A percentile compares a stretch with the other conserved stretches of the same genome.
These are phyloP conservation scores for Diglossa brunneiventris DNA, from an alignment of 2,113 vertebrate species.

Conservation along the genomic window DNA sequence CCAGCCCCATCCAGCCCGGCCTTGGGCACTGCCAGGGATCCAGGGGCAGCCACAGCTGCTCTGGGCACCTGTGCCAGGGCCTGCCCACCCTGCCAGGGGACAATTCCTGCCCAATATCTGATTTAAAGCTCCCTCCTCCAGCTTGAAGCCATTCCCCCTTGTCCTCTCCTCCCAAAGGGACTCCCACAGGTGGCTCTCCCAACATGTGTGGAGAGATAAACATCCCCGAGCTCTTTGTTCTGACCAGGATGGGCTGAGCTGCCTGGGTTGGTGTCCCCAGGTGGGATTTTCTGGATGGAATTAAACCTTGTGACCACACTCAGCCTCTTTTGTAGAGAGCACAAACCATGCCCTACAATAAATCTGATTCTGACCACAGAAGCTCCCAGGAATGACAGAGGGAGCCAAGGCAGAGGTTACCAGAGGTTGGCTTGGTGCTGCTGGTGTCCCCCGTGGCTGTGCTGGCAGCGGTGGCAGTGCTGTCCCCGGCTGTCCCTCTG, in stretches of 20 bases:
- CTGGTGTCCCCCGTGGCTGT: fast-evolving
- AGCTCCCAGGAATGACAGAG: fast-evolving
- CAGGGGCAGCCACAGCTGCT: background rate
- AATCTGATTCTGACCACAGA: background rate
- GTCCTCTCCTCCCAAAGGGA: background rate
- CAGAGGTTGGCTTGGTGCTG: fast-evolving
- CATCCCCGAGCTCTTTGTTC: background rate
- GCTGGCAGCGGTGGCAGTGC: fast-evolving
- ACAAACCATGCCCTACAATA: background rate
- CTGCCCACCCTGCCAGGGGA: background rate
- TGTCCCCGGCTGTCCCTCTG: background rate
- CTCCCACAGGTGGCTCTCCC: background rate
- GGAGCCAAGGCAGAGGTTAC: background rate
- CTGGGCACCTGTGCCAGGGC: background rate
- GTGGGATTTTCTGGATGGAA: background rate
- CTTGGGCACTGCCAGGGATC: background rate
- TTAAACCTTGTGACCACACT: background rate
- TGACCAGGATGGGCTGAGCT: background rate
- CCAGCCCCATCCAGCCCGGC: background rate
- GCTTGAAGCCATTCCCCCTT: too few species aligned
- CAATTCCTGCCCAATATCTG: background rate
- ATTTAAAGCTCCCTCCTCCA: background rate
- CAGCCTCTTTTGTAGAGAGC: background rate
- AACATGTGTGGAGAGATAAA: background rate
- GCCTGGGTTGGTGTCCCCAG: fast-evolving